Evolutionary conservation across 2,888 invertebrate species (phyloP), one percentile per base, ranked within the genome.

Genomic region (Diloba caeruleocephala): DNA sequence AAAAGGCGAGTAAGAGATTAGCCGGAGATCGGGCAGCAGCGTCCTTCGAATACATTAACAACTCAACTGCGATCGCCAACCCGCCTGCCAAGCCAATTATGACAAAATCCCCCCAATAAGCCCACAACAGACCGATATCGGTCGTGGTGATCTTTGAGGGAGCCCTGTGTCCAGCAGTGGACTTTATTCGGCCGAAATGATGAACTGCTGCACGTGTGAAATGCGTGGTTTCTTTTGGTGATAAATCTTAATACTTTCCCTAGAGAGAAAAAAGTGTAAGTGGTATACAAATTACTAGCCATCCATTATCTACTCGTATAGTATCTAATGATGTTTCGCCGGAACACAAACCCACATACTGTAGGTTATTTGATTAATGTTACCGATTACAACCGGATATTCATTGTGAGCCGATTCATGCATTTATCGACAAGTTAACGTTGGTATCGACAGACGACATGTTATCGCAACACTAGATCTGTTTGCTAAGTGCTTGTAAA

Each of bases 301-400:
- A 32, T 39, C 56, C 23, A 39, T 43, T 64, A 58, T 31, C 31
- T 32, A 32, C 12, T 26, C 23, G n/a, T 39, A 39, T 23, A 5
- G 46, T 36, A 39, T 37, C 34, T 33, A 53, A 48, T 61, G 37
- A 43, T 53, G 36, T 41, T 45, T 26, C 34, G 38, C 28, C 36
- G 50, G n/a, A 45, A 53, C 14, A 53, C 50, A 66, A 58, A 66
- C 62, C 65, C 23, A 67, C 62, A 65, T 66, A 46, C 25, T 17
- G 21, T 21, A 4, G 6, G 19, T 10, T 15, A 9, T 28, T 39
- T 21, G 67, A 66, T 66, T 41, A 44, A 66, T 66, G 41, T 42
- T 48, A 45, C 32, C 26, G 58, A 66, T 66, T 44, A 31, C 15
- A 57, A 14, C 12, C 23, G 9, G 34, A 60, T 44, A 14, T 21